Conservation (phyloP, 1,140 invertebrate genomes). For the Drosophila athabasca region DNA sequence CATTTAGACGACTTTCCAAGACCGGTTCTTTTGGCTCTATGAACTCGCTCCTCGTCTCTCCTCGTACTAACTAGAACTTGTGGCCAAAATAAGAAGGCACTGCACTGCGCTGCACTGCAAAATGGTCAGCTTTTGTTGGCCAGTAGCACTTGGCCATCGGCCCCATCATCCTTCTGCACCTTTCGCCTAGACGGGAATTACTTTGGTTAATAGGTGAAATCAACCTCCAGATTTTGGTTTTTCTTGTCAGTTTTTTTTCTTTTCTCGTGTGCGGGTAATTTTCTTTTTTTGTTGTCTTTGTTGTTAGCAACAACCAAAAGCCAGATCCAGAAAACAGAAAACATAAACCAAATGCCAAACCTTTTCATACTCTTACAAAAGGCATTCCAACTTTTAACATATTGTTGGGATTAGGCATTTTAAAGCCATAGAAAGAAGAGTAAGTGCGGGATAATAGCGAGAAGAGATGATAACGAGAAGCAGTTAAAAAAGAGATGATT, state of each 20-base stretch:
- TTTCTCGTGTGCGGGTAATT: not conserved
- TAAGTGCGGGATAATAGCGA: no score
- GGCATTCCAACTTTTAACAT: not conserved
- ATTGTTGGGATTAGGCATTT: not conserved
- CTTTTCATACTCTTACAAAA: no score
- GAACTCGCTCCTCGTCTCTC: constrained; percentile 35
- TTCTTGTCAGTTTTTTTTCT: not conserved
- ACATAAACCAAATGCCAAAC: not conserved
- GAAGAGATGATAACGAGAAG: no score
- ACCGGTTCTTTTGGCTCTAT: constrained; percentile 61
- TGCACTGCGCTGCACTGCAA: constrained; percentile 12
- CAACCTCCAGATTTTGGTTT: constrained; percentile 2
- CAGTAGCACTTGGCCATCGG: constrained; percentile 32
- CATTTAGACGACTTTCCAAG: constrained; percentile 67
- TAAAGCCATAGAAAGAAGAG: no score
- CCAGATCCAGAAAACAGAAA: no score
- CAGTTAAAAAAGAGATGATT: no score
- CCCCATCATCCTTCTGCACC: constrained; percentile 22
- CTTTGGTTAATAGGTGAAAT: constrained; percentile 23
- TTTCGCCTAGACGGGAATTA: constrained; percentile 17
- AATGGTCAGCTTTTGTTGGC: constrained; percentile 28
- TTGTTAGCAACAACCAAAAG: not conserved
- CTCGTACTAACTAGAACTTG: constrained; percentile 62
- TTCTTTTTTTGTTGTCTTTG: not conserved
- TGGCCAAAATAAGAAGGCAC: constrained; percentile 50